phyloP scores from a whole-genome alignment of 2,797 vertebrate species.

The Tapera naevia region DNA sequence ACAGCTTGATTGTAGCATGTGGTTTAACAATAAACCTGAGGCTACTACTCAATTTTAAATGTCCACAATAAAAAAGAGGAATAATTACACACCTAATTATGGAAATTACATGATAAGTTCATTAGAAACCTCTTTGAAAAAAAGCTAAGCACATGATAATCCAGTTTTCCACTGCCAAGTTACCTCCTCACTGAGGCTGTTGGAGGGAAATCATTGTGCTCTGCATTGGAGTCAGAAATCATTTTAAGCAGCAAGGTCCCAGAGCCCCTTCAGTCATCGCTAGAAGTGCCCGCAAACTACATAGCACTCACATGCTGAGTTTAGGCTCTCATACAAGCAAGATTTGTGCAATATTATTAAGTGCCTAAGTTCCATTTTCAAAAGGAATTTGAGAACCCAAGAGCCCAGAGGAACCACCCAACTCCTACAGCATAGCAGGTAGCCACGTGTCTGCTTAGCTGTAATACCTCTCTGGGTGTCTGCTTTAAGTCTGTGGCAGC shows the following conservation, averaged over 20 bases:
- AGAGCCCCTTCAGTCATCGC: background rate
- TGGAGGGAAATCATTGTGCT: background rate
- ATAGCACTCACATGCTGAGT: background rate
- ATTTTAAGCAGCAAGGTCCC: background rate
- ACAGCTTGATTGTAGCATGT: conserved; percentile 20
- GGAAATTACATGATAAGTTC: conserved; percentile 54
- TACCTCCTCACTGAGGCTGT: conserved; percentile 6
- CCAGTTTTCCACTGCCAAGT: conserved; percentile 44
- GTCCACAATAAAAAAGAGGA: conserved; percentile 40
- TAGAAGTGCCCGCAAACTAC: background rate
- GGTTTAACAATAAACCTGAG: conserved; percentile 24
- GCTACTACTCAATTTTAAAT: conserved; percentile 52
- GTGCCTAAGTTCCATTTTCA: background rate
- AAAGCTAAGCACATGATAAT: conserved; percentile 25
- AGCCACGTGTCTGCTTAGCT: rapidly evolving
- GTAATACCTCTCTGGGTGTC: background rate
- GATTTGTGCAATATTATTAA: background rate
- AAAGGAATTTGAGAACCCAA: background rate
- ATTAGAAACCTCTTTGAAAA: conserved; percentile 41
- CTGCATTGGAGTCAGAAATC: background rate
- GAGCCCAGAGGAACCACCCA: background rate
- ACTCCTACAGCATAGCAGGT: background rate
- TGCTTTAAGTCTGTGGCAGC: conserved; percentile 11
- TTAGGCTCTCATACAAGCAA: background rate
- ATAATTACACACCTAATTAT: conserved; percentile 52